Evolutionary conservation across 2,797 vertebrate species (phyloP).

Genomic region (Pseudotriccus pelzelni): DNA sequence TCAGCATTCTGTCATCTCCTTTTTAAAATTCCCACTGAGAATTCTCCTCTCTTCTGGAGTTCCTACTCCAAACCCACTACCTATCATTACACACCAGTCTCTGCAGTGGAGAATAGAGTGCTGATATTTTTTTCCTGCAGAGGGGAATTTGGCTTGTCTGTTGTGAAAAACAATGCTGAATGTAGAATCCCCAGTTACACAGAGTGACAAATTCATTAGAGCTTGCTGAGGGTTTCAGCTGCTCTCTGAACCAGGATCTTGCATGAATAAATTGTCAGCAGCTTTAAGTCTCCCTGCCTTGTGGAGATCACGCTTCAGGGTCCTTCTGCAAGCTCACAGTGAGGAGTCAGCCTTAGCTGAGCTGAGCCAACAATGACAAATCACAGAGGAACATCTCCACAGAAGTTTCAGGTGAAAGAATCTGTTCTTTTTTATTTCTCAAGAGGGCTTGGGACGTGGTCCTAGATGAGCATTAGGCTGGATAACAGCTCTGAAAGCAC

Average conservation of each 20-base stretch:
- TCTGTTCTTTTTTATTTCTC: background rate
- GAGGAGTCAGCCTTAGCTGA: background rate
- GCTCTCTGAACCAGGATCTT: background rate
- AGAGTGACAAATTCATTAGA: background rate
- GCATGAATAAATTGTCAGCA: background rate
- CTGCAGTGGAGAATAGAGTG: background rate
- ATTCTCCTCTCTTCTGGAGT: background rate
- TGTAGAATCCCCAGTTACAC: background rate
- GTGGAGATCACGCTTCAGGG: background rate
- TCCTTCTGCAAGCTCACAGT: background rate
- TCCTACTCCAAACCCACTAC: background rate
- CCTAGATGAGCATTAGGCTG: background rate
- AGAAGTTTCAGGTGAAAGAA: background rate
- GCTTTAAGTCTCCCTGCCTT: background rate
- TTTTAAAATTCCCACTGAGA: background rate
- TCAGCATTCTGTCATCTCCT: background rate
- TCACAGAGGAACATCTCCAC: background rate
- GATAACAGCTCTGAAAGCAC: background rate
- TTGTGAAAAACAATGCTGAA: background rate
- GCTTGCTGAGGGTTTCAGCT: background rate
- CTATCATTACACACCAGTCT: background rate
- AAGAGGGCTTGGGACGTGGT: background rate
- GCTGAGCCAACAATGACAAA: background rate
- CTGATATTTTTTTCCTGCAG: background rate
- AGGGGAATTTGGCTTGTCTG: background rate